Percentiles rank a stretch among this genome's conserved stretches.
These are phyloP conservation scores for Caerostris darwini DNA, from an alignment of 1,140 invertebrate species.

Conservation along the genomic window DNA sequence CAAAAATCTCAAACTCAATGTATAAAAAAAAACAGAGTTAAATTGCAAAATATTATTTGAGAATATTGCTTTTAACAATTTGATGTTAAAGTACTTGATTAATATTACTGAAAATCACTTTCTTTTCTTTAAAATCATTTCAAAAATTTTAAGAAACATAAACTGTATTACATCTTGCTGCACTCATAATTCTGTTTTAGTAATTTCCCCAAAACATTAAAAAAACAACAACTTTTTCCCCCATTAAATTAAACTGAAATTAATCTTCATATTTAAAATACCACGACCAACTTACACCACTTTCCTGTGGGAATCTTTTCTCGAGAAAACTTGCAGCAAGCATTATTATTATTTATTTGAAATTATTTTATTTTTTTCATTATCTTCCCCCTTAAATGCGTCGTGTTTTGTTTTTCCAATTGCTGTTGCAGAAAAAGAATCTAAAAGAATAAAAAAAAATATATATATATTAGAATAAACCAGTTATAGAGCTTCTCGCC, in stretches of 20 bases:
- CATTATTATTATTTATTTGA: background rate
- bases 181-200: too few species aligned
- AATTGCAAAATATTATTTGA: too few species aligned
- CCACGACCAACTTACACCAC: conserved; percentile 4
- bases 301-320: background rate
- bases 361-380: conserved; percentile 46
- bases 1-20: too few species aligned
- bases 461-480: conserved; percentile 77
- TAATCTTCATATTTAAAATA: conserved; percentile 28
- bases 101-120: too few species aligned
- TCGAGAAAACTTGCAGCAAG: background rate
- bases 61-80: too few species aligned
- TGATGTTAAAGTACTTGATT: too few species aligned
- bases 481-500: conserved; percentile 63
- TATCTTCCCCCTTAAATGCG: conserved; percentile 35
- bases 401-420: conserved; percentile 74
- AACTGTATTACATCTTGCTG: too few species aligned
- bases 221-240: too few species aligned
- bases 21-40: too few species aligned
- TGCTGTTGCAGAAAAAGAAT: conserved; percentile 40
- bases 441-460: conserved; percentile 52
- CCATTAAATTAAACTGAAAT: conserved; percentile 1
- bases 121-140: too few species aligned
- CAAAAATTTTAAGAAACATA: too few species aligned
- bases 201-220: too few species aligned